Evolutionary conservation across 2,888 invertebrate species (phyloP).

Genomic region (Troilus luridus): DNA sequence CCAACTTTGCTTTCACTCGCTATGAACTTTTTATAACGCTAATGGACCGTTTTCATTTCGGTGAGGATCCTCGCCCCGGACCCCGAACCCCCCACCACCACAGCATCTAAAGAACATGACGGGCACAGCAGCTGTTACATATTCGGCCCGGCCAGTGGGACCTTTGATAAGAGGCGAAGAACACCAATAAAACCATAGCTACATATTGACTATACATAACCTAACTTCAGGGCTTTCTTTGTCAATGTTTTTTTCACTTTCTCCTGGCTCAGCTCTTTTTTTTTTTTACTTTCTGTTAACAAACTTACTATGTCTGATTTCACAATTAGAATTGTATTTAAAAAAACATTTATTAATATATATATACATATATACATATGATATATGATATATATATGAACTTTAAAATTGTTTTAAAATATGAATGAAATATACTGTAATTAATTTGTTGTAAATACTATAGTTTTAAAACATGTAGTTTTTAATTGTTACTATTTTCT

Average conservation of each 20-base stretch:
- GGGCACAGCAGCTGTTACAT: conserved; percentile 14
- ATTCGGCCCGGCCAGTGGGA: not conserved
- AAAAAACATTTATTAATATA: too few relatives aligned
- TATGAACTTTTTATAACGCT: conserved; percentile 54
- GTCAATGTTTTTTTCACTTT: not conserved
- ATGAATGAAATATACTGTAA: too few relatives aligned
- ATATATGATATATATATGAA: too few relatives aligned
- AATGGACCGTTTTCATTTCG: conserved; percentile 57
- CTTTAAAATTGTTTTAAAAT: too few relatives aligned
- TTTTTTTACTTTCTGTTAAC: too few relatives aligned
- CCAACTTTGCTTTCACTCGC: conserved; percentile 50
- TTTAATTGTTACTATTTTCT: too few relatives aligned
- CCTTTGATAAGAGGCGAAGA: conserved; percentile 25
- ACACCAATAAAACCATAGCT: not conserved
- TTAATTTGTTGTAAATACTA: too few relatives aligned
- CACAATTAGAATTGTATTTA: too few relatives aligned
- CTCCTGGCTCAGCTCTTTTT: not conserved
- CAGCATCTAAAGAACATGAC: not conserved
- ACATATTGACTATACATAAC: conserved; percentile 34
- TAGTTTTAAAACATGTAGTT: too few relatives aligned
- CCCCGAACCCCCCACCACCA: not conserved
- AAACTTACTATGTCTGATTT: too few relatives aligned
- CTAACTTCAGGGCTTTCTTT: not conserved
- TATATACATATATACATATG: too few relatives aligned
- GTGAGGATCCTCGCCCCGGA: not conserved